Evolutionary conservation across 2,888 invertebrate genomes (phyloP).

Genomic region (Heteromyza rotundicornis): DNA sequence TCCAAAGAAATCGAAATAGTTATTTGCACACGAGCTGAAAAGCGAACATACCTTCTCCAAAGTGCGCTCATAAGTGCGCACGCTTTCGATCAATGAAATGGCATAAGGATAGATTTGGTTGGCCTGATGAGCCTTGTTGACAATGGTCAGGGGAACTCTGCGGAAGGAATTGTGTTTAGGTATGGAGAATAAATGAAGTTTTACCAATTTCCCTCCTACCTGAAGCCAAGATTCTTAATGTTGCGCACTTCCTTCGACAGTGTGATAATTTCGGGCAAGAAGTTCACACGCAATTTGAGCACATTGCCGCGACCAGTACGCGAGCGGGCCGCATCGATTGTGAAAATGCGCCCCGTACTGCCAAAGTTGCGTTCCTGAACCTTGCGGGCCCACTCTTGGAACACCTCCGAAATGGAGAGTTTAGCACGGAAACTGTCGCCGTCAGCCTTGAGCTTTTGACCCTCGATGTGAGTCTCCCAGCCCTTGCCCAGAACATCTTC

Average conservation of each 20-base stretch:
- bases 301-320: conserved; percentile 82
- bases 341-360: conserved; percentile 92
- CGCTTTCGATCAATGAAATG: conserved; percentile 96
- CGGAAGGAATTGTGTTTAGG: neutral
- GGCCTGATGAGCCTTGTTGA: conserved; percentile 98
- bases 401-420: conserved; percentile 95
- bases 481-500: conserved; percentile 98
- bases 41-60: conserved; percentile 82
- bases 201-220: conserved; percentile 64
- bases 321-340: conserved; percentile 81
- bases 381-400: conserved; percentile 97
- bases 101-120: conserved; percentile 99
- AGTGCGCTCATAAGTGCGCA: conserved; percentile 95
- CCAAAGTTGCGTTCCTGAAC: conserved; percentile 93
- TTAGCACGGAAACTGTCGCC: conserved; percentile 97
- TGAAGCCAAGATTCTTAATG: conserved; percentile 91
- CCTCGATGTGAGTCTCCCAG: conserved; percentile 99
- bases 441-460: conserved; percentile 95
- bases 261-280: conserved; percentile 97
- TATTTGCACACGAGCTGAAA: no score
- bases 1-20: no score
- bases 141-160: conserved; percentile 95
- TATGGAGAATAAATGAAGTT: no score
- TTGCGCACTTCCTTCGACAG: conserved; percentile 98
- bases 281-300: conserved; percentile 92